phyloP scores from a whole-genome alignment of 2,797 vertebrate species.

The Manis crassicaudata region DNA sequence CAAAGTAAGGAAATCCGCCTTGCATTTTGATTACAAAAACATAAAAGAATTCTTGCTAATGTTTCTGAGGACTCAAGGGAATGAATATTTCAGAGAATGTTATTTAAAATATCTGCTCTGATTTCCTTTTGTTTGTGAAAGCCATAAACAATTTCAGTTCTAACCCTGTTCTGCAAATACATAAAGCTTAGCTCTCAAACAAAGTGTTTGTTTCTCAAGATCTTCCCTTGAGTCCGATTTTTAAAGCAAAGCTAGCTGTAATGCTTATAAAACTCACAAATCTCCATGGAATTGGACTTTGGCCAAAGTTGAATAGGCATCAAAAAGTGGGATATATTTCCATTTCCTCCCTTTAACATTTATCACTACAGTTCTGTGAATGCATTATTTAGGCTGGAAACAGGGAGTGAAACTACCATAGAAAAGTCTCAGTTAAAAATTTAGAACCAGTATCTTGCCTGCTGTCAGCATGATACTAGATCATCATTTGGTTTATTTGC shows the following conservation, averaged over 20 bases:
- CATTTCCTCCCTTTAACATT: background rate
- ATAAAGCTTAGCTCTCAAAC: conserved; percentile 72
- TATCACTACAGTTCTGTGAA: background rate
- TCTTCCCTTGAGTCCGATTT: conserved; percentile 71
- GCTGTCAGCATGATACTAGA: background rate
- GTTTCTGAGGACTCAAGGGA: conserved; percentile 47
- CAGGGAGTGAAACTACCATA: background rate
- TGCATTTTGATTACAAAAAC: conserved; percentile 37
- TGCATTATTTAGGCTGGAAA: conserved; percentile 5
- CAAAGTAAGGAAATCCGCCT: background rate
- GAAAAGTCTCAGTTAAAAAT: background rate
- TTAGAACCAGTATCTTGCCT: background rate
- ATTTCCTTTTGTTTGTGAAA: conserved; percentile 72
- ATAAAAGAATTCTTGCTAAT: conserved; percentile 42
- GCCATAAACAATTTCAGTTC: conserved; percentile 74
- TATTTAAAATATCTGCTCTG: conserved; percentile 54
- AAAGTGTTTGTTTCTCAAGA: conserved; percentile 64
- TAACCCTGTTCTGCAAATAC: conserved; percentile 76
- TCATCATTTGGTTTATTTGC: background rate
- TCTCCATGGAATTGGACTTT: conserved; percentile 43
- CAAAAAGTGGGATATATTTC: background rate
- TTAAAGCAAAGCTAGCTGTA: conserved; percentile 60
- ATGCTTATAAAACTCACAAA: conserved; percentile 30
- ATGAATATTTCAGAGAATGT: conserved; percentile 46
- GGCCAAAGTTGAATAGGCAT: conserved; percentile 12